Evolutionary conservation across 2,113 vertebrate species (phyloP).

Genomic region (Synchiropus splendidus): DNA sequence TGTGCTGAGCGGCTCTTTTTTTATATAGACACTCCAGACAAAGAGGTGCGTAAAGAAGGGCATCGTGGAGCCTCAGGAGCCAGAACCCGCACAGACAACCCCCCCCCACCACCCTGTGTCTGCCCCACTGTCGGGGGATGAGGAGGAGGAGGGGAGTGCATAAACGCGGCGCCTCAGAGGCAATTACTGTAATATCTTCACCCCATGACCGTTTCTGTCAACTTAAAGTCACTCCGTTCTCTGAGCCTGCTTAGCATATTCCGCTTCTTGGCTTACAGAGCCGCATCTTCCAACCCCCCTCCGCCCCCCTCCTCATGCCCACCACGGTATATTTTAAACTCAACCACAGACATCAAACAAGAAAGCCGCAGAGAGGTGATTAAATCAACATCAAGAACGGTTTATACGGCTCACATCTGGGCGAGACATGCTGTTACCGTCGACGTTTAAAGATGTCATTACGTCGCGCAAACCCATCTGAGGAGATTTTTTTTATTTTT

Average conservation of each 20-base stretch:
- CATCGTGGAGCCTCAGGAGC: conserved; percentile 33
- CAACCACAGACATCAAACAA: conserved; percentile 56
- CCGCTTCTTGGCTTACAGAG: conserved; percentile 16
- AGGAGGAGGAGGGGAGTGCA: conserved; percentile 9
- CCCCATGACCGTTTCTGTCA: conserved; percentile 37
- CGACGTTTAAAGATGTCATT: conserved; percentile 38
- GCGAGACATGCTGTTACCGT: conserved; percentile 26
- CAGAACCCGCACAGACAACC: conserved; percentile 16
- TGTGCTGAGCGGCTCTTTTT: conserved; percentile 9
- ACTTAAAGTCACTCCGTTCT: conserved; percentile 10
- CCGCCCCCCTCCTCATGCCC: conserved; percentile 1
- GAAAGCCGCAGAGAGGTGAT: conserved; percentile 46
- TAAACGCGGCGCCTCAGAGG: conserved; percentile 27
- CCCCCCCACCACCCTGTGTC: not conserved
- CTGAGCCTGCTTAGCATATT: conserved; percentile 29
- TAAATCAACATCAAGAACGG: conserved; percentile 49
- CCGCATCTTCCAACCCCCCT: conserved; percentile 2
- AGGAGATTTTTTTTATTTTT: too few species aligned
- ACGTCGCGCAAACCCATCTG: conserved; percentile 12
- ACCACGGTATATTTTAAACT: conserved; percentile 35
- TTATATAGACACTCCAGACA: conserved; percentile 24
- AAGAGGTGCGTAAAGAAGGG: conserved; percentile 37
- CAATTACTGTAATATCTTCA: conserved; percentile 54
- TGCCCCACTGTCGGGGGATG: not conserved
- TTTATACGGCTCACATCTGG: conserved; percentile 50